Base-by-base conservation (phyloP, 2,888 invertebrate species). In the Muscina levida region DNA sequence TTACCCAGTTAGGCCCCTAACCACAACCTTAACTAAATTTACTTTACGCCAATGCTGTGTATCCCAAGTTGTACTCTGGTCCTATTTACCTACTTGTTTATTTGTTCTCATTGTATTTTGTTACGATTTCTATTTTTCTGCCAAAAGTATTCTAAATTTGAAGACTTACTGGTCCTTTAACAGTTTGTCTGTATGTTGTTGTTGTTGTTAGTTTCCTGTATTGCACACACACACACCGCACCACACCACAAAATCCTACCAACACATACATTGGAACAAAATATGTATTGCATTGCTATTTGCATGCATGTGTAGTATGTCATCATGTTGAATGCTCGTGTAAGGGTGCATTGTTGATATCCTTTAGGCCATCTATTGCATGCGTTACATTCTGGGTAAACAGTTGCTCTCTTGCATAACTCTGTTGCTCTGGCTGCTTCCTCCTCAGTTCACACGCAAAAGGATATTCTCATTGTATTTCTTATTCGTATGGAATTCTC, bases 151-250 rank as follows among this genome's bases (percentile, higher is more conserved):
- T 48, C 48, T 22, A 53, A 53, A 53, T 22, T 3, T 22, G 13
- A 53, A 13, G 19, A 11, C 24, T 24, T 22, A 53, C 5, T 10
- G 22, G 22, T 22, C 8, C 24, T 46, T 46, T 17, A 65, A n/a
- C 24, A 65, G 26, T 15, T 46, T 26, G 19, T 19, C 37, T 22
- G 2, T 39, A 19, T 42, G 8, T 65, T 68, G 51, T 67, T 48
- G 31, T 31, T 70, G 22, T 19, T 44, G 56, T 39, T 42, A 85
- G 84, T 85, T 86, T 85, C 85, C 85, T 86, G 85, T 3, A 8
- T 85, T 46, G 39, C n/a, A n/a, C n/a, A n/a, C n/a, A n/a, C n/a
- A n/a, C n/a, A n/a, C n/a, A n/a, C n/a, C n/a, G n/a, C n/a, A n/a
- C n/a, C n/a, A n/a, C n/a, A n/a, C n/a, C n/a, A n/a, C n/a, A n/a